Evolutionary conservation across 92 coral and sea anemone genomes (phyloP).

Genomic region (Epizoanthus scotinus): DNA sequence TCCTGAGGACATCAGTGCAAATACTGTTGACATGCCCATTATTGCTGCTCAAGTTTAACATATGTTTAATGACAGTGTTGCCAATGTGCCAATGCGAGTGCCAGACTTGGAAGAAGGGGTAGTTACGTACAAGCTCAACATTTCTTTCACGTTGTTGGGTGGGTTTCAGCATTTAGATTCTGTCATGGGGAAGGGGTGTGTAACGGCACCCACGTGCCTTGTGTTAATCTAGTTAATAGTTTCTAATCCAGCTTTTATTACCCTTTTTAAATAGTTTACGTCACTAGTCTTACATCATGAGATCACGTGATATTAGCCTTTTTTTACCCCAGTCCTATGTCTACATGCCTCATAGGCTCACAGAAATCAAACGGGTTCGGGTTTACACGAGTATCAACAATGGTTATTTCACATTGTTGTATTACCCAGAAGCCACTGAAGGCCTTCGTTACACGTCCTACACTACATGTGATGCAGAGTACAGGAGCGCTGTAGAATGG

Average conservation of each 20-base stretch:
- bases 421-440: neutral
- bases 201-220: conserved; percentile 1
- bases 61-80: conserved; percentile 2
- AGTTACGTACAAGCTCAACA: too few species aligned
- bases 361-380: neutral
- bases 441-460: neutral
- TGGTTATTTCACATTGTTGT: conserved; percentile 4
- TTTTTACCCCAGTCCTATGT: too few species aligned
- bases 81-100: too few species aligned
- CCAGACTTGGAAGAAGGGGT: too few species aligned
- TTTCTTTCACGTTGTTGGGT: too few species aligned
- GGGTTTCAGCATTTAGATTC: too few species aligned
- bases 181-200: too few species aligned
- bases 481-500: neutral
- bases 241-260: neutral
- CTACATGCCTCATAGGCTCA: too few species aligned
- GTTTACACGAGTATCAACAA: neutral
- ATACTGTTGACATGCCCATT: too few species aligned
- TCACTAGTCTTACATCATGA: conserved; percentile 5
- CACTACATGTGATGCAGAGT: neutral
- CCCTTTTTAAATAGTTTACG: neutral
- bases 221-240: neutral
- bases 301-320: neutral
- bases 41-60: conserved; percentile 7
- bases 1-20: too few species aligned